Evolutionary conservation across 2,113 vertebrate genomes (phyloP).

Genomic region (Cervus canadensis): DNA sequence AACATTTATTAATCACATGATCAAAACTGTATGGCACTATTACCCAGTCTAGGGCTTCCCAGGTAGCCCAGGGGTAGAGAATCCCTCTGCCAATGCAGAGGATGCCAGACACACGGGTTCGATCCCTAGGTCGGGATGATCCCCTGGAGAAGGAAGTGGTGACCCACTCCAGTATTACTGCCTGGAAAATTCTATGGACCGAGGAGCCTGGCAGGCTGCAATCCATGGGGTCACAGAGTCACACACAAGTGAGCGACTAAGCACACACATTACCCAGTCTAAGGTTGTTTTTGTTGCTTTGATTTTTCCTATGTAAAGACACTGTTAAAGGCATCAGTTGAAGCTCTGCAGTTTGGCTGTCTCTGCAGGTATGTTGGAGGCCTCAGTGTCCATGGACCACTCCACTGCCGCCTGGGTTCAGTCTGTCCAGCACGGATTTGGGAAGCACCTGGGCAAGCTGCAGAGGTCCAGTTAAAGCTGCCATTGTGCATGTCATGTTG

Average conservation of each 20-base stretch:
- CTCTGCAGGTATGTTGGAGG: too few relatives aligned
- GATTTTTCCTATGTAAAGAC: neutral
- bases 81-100: neutral
- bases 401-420: neutral
- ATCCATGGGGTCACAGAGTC: neutral
- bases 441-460: neutral
- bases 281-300: neutral
- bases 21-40: neutral
- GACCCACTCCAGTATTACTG: neutral
- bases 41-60: neutral
- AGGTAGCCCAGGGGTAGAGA: neutral
- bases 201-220: neutral
- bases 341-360: too few relatives aligned
- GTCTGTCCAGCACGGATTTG: neutral
- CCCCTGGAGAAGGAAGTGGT: neutral
- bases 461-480: neutral
- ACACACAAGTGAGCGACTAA: neutral
- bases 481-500: fast-evolving
- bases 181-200: neutral
- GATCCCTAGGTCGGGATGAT: neutral
- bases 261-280: neutral
- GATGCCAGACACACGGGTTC: neutral
- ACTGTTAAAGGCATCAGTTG: fast-evolving
- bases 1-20: neutral
- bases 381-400: fast-evolving